Percentiles rank a stretch among this genome's conserved stretches.
phyloP scores from a whole-genome alignment of 1,140 invertebrate species.

The Trachymyrmex septentrionalis region DNA sequence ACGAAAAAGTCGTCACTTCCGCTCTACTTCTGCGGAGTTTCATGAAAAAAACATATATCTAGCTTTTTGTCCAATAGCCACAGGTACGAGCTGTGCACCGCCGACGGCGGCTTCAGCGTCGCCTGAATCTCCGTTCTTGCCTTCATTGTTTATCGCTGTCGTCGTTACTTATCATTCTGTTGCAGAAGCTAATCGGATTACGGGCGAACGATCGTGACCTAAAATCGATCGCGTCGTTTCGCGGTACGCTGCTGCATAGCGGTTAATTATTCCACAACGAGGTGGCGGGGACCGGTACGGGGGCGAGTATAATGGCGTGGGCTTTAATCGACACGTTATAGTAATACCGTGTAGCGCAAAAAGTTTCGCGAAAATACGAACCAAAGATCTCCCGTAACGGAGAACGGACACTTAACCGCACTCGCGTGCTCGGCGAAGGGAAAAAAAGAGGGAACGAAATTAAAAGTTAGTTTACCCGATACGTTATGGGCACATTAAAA shows the following conservation, averaged over 20 bases:
- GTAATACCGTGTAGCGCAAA: constrained; percentile 23
- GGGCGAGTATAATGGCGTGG: constrained; percentile 32
- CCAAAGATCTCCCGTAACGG: neutral
- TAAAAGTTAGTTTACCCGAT: neutral
- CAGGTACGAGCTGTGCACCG: neutral
- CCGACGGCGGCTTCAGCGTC: neutral
- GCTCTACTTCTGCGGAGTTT: neutral
- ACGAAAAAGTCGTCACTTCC: neutral
- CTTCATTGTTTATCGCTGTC: constrained; percentile 47
- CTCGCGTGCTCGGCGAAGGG: neutral
- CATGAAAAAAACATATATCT: neutral
- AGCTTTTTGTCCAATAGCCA: neutral
- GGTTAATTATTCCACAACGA: constrained; percentile 56
- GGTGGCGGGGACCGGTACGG: neutral
- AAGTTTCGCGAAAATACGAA: constrained; percentile 24
- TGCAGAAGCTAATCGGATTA: constrained; percentile 61
- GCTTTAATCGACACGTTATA: constrained; percentile 58
- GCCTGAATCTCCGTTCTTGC: neutral
- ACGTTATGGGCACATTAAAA: neutral
- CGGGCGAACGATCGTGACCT: constrained; percentile 63
- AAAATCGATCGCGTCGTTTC: constrained; percentile 61
- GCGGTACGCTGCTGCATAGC: constrained; percentile 55
- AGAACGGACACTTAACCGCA: neutral
- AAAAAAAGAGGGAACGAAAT: neutral
- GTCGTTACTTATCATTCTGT: constrained; percentile 52